phyloP scores from a whole-genome alignment of 2,113 vertebrate genomes.

The Campylorhamphus procurvoides region DNA sequence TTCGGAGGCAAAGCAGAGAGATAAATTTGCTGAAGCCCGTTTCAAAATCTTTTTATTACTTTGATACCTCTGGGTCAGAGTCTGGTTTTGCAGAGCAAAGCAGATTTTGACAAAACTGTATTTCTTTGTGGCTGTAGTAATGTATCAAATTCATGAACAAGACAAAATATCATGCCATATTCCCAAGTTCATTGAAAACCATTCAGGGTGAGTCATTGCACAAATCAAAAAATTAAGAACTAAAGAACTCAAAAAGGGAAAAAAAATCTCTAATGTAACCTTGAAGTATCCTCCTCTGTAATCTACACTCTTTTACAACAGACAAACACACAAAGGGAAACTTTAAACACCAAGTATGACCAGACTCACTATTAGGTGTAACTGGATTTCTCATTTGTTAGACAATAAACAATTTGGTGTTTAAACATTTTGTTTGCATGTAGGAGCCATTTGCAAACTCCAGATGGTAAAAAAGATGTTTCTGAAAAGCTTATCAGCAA shows the following conservation, averaged over 20 bases:
- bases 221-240: neutral
- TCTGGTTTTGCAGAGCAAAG: constrained; percentile 6
- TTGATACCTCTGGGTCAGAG: constrained; percentile 24
- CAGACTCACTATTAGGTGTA: neutral
- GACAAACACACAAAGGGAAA: neutral
- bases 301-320: neutral
- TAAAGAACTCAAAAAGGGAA: neutral
- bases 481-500: too few relatives aligned
- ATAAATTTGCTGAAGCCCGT: neutral
- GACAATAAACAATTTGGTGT: too few relatives aligned
- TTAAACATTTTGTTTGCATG: too few relatives aligned
- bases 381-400: too few relatives aligned
- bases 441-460: too few relatives aligned
- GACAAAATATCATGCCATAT: neutral
- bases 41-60: constrained; percentile 15
- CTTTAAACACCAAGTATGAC: neutral
- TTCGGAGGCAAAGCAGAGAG: neutral
- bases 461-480: too few relatives aligned
- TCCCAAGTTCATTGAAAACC: neutral
- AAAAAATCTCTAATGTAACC: neutral
- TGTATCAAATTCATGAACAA: constrained; percentile 1
- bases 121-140: constrained; percentile 4
- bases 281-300: neutral
- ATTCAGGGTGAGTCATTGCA: neutral
- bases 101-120: constrained; percentile 32